Conservation (phyloP, 2,113 vertebrate genomes). For the Nycticorax nycticorax region DNA sequence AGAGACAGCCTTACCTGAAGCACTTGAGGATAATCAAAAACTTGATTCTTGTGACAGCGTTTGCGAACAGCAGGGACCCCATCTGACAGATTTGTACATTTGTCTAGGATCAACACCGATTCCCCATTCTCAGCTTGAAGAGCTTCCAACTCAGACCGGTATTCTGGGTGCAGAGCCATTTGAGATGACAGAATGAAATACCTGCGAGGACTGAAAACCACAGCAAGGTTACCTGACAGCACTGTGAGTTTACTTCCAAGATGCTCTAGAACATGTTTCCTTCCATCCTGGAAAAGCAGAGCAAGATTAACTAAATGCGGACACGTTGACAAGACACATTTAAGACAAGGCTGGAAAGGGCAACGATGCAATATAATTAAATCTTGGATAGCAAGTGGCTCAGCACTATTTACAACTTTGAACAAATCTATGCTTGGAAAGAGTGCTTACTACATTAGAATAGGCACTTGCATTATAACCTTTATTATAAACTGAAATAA, state of each 20-base stretch:
- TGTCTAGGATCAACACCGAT: slow-evolving; percentile 87
- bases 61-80: slow-evolving; percentile 80
- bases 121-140: slow-evolving; percentile 90
- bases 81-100: slow-evolving; percentile 92
- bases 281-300: not conserved
- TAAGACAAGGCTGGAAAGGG: not conserved
- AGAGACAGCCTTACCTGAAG: slow-evolving; percentile 83
- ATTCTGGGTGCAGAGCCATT: slow-evolving; percentile 89
- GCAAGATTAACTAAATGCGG: not conserved
- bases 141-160: slow-evolving; percentile 86
- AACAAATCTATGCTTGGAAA: not conserved
- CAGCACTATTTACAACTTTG: not conserved
- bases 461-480: not conserved
- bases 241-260: not conserved
- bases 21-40: slow-evolving; percentile 94
- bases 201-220: slow-evolving; percentile 79
- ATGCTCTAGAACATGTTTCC: not conserved
- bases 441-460: not conserved
- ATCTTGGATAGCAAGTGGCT: not conserved
- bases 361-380: not conserved
- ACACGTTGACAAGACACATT: not conserved
- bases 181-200: slow-evolving; percentile 94
- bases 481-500: not conserved
- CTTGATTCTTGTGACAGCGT: slow-evolving; percentile 88
- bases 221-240: not conserved